Base-by-base conservation (phyloP, 2,888 invertebrate genomes). In the Agriopis leucophaearia region DNA sequence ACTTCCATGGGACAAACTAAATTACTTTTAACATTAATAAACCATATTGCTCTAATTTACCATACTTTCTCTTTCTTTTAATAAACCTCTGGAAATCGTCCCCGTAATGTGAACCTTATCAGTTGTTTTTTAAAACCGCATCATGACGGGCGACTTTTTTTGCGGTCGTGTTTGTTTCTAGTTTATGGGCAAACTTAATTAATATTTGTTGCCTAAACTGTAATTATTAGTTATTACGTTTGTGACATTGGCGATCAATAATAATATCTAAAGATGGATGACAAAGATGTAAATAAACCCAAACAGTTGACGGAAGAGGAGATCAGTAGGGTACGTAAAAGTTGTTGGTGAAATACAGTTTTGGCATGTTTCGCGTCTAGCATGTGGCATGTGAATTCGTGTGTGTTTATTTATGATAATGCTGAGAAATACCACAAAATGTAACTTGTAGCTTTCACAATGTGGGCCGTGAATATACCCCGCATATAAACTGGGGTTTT, bases 21-120 rank as follows among this genome's bases (percentile, higher is more conserved):
- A 91, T 92, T 91, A 93, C 91, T 88, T 88, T 87, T 87, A 85
- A 90, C 92, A 91, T 92, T 94, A 92, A 92, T 90, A 92, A 90
- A 88, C 89, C 89, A 90, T 90, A 90, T 89, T 91, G 88, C 89
- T 91, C 88, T 93, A 93, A 92, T 92, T 94, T 92, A 81, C 86
- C 87, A 90, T 90, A 91, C 91, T 89, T 90, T 91, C 87, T 87
- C 84, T 84, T 91, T 90, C 90, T 90, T 92, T 92, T 92, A 92
- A 92, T 91, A 91, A 92, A 88, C 88, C 86, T 86, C 85, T 84
- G 87, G 88, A 90, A 91, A 89, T 82, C 85, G 73, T 83, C 86
- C 83, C 80, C 83, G 90, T 89, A 87, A 88, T 87, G 86, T 88
- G 82, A 87, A 88, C 86, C 74, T n/a, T 72, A 75, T 71, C 93